Evolutionary conservation across 2,113 vertebrate species (phyloP), one percentile per base, ranked within the genome.

Genomic region (Montifringilla adamsi): DNA sequence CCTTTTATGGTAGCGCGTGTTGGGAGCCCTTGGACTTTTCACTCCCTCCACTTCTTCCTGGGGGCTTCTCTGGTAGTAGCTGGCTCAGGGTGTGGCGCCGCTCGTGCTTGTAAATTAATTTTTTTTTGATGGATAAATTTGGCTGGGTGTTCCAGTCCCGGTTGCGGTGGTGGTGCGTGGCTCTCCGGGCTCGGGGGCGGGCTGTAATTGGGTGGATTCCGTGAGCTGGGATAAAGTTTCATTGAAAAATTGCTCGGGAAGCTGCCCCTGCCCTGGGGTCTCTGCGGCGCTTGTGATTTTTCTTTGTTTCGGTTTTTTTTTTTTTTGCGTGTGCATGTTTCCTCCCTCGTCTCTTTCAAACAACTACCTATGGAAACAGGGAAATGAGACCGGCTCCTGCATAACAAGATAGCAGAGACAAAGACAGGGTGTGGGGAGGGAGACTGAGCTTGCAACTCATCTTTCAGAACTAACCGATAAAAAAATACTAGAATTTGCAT

Each of bases 81-180:
- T 90, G 59, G 69, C 91, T 89, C 87, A 80, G 97, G 95, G 82
- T 87, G 89, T 96, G 89, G 90, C 91, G 31, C 58, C 14, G 5
- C 24, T 80, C 70, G 63, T 52, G 69, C 79, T 72, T 24, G 26
- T 19, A 10, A 52, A 66, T 73, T 11, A 21, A 90, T 44, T 58
- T 27, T 33, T 39, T 53, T 39, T 10, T 5, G 15, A 2, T 41
- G 30, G 93, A 85, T 83, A 35, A 17, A 50, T 78, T 95, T 87
- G 78, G 82, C 88, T 79, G 67, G 62, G 59, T 91, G 89, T 92
- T 96, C n/a, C 56, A 33, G 59, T 93, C 81, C 7, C 31, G 62
- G 5, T 6, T 13, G 70, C 16, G 26, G 33, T 73, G 84, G 89
- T 58, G 82, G 85, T 80, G 90, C 72, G 76, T 47, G 75, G 72